Conservation (phyloP, 2,797 vertebrate species). For the Phataginus tetradactyla region DNA sequence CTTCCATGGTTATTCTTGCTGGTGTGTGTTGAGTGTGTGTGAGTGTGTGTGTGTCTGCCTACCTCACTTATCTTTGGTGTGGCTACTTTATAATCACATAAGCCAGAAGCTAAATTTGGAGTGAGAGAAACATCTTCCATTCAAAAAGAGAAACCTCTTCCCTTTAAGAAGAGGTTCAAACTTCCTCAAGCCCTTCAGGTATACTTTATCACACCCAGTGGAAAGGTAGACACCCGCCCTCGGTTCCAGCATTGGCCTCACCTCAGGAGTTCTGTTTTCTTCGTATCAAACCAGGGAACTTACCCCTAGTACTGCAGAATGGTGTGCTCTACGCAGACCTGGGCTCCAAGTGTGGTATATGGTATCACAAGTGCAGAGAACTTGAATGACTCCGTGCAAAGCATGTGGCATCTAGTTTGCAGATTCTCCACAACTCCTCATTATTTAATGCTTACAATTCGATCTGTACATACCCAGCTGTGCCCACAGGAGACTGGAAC, state of each 20-base stretch:
- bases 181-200: neutral
- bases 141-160: neutral
- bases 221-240: neutral
- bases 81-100: neutral
- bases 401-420: too few relatives aligned
- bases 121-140: neutral
- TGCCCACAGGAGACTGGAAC: too few relatives aligned
- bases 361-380: accelerated
- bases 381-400: neutral
- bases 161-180: neutral
- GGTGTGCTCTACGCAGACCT: neutral
- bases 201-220: neutral
- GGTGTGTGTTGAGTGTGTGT: too few relatives aligned
- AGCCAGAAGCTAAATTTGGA: neutral
- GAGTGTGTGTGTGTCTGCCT: neutral
- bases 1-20: too few relatives aligned
- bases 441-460: neutral
- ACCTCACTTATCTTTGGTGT: too few relatives aligned
- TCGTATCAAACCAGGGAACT: neutral
- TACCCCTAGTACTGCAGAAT: neutral
- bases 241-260: neutral
- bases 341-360: accelerated
- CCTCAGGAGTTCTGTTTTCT: neutral
- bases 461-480: neutral
- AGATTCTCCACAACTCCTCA: too few relatives aligned